Base-by-base conservation (phyloP, 2,113 vertebrate genomes). In the Pseudopipra pipra region DNA sequence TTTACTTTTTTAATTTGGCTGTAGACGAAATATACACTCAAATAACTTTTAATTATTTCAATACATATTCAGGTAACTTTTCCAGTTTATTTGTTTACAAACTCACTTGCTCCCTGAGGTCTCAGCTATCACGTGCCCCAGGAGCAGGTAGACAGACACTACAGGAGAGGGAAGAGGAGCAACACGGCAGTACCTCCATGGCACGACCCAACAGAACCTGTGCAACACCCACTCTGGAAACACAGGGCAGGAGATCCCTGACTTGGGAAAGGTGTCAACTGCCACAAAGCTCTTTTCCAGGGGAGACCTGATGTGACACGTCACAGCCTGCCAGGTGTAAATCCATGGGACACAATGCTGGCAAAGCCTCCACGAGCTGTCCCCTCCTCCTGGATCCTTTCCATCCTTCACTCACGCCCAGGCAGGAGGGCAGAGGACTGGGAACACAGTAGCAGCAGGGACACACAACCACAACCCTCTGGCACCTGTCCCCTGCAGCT, bases 31-130 rank as follows among this genome's bases (percentile, higher is more conserved):
- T 90, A 90, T 44, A 88, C 46, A 65, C 58, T 71, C 88, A 81
- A 92, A 68, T 56, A 93, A 95, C 79, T 83, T 90, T 68, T 74
- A 89, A 90, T 87, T 89, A 89, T 94, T 95, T 90, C 68, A 81
- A 8, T 77, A 81, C 16, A 54, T 17, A 90, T 77, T 71, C 77
- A 47, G 79, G 8, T 47, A 96, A 94, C 70, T 84, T 94, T 79
- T 87, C 70, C 59, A 41, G 41, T 66, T 83, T 78, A 65, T 87
- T 75, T 90, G 79, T 85, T 94, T 89, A 90, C 88, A 79, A 88
- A 81, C 62, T 67, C 25, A 7, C 23, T 41, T 22, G 51, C 9
- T 83, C 86, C 85, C 76, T 12, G 75, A 80, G 74, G 81, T 66
- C 56, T 37, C 59, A 35, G 70, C 54, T 30, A 4, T 5, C 24